Base-by-base conservation (phyloP, 2,113 vertebrate genomes). In the Podiceps cristatus region DNA sequence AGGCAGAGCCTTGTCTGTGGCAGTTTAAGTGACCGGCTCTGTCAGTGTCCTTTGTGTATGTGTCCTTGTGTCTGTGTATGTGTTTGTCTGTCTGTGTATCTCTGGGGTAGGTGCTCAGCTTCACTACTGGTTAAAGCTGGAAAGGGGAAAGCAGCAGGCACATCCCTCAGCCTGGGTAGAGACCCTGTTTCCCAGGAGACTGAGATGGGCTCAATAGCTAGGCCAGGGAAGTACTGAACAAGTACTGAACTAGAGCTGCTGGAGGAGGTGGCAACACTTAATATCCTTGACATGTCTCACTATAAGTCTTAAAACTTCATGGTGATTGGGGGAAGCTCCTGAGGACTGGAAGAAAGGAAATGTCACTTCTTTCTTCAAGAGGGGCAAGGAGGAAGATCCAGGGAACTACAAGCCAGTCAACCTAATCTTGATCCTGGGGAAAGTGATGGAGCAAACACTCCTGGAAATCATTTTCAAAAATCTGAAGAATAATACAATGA, bases 1-100 rank as follows among this genome's bases (percentile, higher is more conserved):
- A 74, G 59, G 19, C 15, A 53, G 16, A 2, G 1, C 5, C 25
- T 23, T 53, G 4, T 35, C 19, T 45, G 55, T 35, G 37, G 9
- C 64, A 9, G 6, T 4, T 49, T 85, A 27, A 10, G 22, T 50
- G 44, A 40, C 28, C 0, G 1, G 10, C 6, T 1, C 0, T 50
- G 23, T 45, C 2, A 0, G 12, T 59, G 55, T 50, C 23, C 18
- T 59, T 2, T 40, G 28, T 42, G 22, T 37, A 25, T 49, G 33
- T 37, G 37, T 37, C 37, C 37, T 37, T 37, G 37, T 9, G 9
- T 37, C 37, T 37, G 5, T n/a, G 13, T 42, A 29, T 56, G 44
- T 77, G 19, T 40, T 10, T 40, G 29, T 53, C 4, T 52, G 29
- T 40, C 12, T 55, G 8, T 53, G 18, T 79, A 31, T 78, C 35